Base-by-base conservation (phyloP, 2,113 vertebrate species). In the Piaya cayana region DNA sequence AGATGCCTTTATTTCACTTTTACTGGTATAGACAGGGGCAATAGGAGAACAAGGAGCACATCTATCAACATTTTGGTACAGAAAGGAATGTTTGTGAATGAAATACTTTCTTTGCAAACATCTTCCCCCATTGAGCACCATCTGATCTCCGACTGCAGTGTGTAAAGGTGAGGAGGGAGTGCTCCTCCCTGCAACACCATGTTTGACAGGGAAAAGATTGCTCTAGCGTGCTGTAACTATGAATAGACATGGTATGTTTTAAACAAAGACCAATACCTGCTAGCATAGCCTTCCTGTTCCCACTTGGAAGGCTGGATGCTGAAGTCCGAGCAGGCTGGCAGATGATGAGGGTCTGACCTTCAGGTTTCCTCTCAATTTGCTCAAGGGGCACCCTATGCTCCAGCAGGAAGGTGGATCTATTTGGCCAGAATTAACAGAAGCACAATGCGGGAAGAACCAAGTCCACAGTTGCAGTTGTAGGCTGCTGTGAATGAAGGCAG, bases 301-400 rank as follows among this genome's bases (percentile, higher is more conserved):
- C 39, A 55, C 30, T 56, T 39, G 58, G 52, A 32, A 37, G 22
- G 52, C 5, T 34, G 74, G 45, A 56, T 71, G 47, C 21, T 50
- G 65, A 75, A 39, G 63, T 29, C 29, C 36, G 47, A 55, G 63
- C 67, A 86, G 52, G 25, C 43, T 78, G 11, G 13, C 22, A 19
- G 39, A 37, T 53, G 50, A 53, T 19, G 43, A 10, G 20, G 37
- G 10, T 90, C 6, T 64, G 26, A 43, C 17, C 20, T 74, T 34
- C 30, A 43, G 6, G 25, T 49, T 80, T 62, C 68, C 42, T 26
- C 19, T 62, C 63, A 37, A 27, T 25, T 36, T 80, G 25, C 42
- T 36, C 1, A 2, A 75, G 63, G 23, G 26, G 39, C 37, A 36
- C 27, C 52, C 25, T 11, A 15, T 27, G 23, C 0, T 0, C 36